Base-by-base conservation (phyloP, 1,140 invertebrate genomes). In the Babylonia areolata region DNA sequence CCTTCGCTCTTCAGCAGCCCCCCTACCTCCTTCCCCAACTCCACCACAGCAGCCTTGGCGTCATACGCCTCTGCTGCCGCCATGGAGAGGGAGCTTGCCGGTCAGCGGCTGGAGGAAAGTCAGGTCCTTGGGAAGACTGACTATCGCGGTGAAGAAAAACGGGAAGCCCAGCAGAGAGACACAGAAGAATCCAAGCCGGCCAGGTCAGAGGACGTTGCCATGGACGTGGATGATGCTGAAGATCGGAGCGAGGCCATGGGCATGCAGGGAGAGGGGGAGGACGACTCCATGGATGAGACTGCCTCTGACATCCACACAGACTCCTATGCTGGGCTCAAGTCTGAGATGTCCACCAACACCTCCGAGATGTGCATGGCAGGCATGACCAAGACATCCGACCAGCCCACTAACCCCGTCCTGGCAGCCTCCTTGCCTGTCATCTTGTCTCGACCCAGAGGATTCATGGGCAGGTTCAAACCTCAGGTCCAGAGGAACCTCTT, bases 401-500 rank as follows among this genome's bases (percentile, higher is more conserved):
- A 84, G 28, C 37, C 69, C 20, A 73, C 23, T 51, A 84, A 84
- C 64, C 82, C 82, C 5, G 69, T 69, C 40, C 82, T 84, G 64
- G 81, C 71, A 80, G 73, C 86, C 87, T 31, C 73, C 58, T n/a
- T 85, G 81, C 77, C 87, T 88, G 73, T 71, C 46, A 85, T 84
- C 69, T 39, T 86, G 58, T 77, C 86, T 33, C 96, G 96, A 79
- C 95, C 95, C 94, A 95, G 96, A 86, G 96, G 96, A 69, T 97
- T 90, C 87, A 87, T 91, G 86, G 89, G 92, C 11, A 86, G 92
- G 35, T 92, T 92, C 78, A 93, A 93, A 86, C 91, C 97, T 39
- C 97, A 97, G 92, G 97, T 98, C 95, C 97, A 98, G 94, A 97
- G 98, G 93, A 97, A 97, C 94, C 94, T 99, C 33, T 94, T 99